These are phyloP conservation scores for Meganola albula DNA, from an alignment of 2,888 invertebrate genomes.

Conservation along the genomic window DNA sequence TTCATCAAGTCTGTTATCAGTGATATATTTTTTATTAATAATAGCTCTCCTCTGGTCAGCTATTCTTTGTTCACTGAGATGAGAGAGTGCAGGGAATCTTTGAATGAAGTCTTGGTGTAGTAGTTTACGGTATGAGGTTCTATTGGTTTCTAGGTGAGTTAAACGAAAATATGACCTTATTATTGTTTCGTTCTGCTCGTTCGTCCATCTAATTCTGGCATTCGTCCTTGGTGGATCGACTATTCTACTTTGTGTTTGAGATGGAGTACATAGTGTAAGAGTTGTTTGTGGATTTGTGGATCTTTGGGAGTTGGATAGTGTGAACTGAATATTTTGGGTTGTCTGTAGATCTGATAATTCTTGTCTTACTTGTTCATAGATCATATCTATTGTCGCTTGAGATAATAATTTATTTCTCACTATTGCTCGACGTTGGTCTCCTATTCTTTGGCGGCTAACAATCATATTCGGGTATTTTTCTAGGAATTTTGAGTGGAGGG, in stretches of 20 bases:
- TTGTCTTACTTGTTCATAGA: conserved; percentile 1
- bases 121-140: neutral
- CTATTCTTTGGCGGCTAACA: conserved; percentile 21
- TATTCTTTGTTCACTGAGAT: conserved; percentile 3
- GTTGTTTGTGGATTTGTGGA: too few relatives aligned
- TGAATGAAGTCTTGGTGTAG: conserved; percentile 1
- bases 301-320: too few relatives aligned
- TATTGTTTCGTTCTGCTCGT: conserved; percentile 3
- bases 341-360: neutral
- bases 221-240: neutral
- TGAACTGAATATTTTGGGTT: neutral
- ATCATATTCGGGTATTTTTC: too few relatives aligned
- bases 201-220: conserved; percentile 1
- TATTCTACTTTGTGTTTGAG: neutral
- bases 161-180: neutral
- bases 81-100: neutral
- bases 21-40: too few relatives aligned
- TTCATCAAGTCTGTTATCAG: too few relatives aligned
- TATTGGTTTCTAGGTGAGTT: neutral
- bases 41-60: conserved; percentile 1
- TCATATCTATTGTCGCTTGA: neutral
- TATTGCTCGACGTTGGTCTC: conserved; percentile 21
- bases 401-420: conserved; percentile 13
- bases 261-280: neutral
- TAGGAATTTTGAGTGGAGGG: too few relatives aligned